Evolutionary conservation across 2,888 invertebrate species (phyloP).

Genomic region (Camptogramma bilineatum): DNA sequence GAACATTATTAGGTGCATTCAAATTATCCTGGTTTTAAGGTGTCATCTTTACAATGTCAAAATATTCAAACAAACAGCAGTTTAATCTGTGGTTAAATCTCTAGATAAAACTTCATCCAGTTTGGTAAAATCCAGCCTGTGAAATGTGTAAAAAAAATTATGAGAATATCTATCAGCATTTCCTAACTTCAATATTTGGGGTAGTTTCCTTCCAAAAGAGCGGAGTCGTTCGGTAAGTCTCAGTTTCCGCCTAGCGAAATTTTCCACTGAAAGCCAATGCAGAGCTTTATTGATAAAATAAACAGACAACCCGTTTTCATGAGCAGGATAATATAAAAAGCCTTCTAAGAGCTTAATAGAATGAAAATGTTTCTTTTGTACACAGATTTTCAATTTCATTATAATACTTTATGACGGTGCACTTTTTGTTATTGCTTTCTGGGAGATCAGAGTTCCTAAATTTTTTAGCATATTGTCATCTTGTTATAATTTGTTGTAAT

Average conservation of each 20-base stretch:
- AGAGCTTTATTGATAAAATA: slow-evolving; percentile 40
- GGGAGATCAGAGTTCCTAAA: not conserved
- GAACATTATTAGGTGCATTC: too few species aligned
- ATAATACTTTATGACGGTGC: not conserved
- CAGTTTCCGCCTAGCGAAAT: slow-evolving; percentile 4
- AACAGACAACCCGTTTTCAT: slow-evolving; percentile 27
- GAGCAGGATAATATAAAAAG: slow-evolving; percentile 18
- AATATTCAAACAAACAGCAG: too few species aligned
- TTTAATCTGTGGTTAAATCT: too few species aligned
- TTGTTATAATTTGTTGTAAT: too few species aligned
- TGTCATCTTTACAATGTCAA: too few species aligned
- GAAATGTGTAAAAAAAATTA: not conserved
- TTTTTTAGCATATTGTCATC: too few species aligned
- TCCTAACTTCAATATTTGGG: not conserved
- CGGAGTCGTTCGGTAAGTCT: not conserved
- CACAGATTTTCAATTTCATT: slow-evolving; percentile 4
- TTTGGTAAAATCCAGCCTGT: too few species aligned
- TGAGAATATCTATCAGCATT: not conserved
- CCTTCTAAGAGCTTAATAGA: slow-evolving; percentile 22
- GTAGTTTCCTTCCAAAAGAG: not conserved
- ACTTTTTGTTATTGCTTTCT: not conserved
- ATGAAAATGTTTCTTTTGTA: slow-evolving; percentile 21
- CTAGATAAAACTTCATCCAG: too few species aligned
- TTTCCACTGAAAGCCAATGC: slow-evolving; percentile 12
- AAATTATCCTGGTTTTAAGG: too few species aligned